Conservation (phyloP, 30 jellyfish, hydroid and myxozoan species). For the Pseudorhiza aurosa region DNA sequence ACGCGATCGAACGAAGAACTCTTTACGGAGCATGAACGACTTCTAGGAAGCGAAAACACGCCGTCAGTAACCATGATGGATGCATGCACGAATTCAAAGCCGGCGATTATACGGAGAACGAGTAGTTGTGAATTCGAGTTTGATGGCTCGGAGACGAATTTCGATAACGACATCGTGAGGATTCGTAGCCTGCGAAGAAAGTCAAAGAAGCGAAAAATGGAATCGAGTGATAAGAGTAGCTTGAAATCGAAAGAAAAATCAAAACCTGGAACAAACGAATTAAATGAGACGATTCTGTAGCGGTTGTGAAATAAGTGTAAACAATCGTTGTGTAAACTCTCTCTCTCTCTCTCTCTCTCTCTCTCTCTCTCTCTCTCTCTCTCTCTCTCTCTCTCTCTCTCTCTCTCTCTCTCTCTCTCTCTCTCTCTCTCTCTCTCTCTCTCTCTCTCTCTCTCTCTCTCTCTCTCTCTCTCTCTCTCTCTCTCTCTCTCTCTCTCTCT, state of each 20-base stretch:
- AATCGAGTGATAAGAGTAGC: background rate
- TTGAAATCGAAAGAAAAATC: background rate
- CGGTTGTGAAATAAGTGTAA: too few relatives aligned
- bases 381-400: too few relatives aligned
- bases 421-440: too few relatives aligned
- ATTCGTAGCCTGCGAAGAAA: constrained; percentile 39
- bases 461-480: too few relatives aligned
- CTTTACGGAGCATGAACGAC: constrained; percentile 1
- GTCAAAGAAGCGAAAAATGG: constrained; percentile 27
- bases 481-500: too few relatives aligned
- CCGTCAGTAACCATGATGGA: background rate
- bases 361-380: too few relatives aligned
- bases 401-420: too few relatives aligned
- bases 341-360: too few relatives aligned
- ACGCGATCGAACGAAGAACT: constrained; percentile 53
- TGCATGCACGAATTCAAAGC: background rate
- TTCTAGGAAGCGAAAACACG: background rate
- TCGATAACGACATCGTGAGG: constrained; percentile 7
- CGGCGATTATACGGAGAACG: constrained; percentile 6
- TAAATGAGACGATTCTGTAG: constrained; percentile 10
- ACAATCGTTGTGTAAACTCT: too few relatives aligned
- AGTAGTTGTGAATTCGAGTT: constrained; percentile 52
- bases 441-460: too few relatives aligned
- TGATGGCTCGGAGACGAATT: constrained; percentile 10
- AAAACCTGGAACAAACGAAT: background rate